Percentiles rank a stretch among this genome's conserved stretches.
Conservation (phyloP, 2,113 vertebrate species). For the Triplophysa dalaica region DNA sequence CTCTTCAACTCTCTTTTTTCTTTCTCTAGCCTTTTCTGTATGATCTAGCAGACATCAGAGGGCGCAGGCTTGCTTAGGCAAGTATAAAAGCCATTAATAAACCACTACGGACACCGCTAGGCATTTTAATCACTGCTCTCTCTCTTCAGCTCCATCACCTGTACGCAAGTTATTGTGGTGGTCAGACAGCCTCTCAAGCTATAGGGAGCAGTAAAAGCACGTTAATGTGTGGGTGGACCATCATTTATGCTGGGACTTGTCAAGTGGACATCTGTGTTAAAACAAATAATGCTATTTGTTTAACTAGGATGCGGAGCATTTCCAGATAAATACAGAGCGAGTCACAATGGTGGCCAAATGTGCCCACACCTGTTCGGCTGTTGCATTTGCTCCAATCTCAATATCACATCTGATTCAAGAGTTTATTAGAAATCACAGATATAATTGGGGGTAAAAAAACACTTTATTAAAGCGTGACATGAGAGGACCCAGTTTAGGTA, state of each 20-base stretch:
- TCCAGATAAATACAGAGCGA: constrained; percentile 10
- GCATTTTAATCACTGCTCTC: constrained; percentile 48
- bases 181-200: constrained; percentile 32
- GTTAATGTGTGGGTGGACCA: background rate
- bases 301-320: constrained; percentile 14
- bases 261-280: background rate
- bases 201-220: constrained; percentile 33
- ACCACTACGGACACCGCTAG: constrained; percentile 36
- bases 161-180: background rate
- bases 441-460: background rate
- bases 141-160: constrained; percentile 8
- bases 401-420: constrained; percentile 10
- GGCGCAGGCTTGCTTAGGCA: constrained; percentile 39
- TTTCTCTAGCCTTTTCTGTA: constrained; percentile 19
- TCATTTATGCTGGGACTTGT: background rate
- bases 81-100: constrained; percentile 51
- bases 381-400: background rate
- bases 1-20: constrained; percentile 1
- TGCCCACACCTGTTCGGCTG: constrained; percentile 28
- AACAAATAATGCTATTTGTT: constrained; percentile 20
- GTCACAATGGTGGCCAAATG: constrained; percentile 30
- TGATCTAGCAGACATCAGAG: constrained; percentile 45
- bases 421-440: background rate
- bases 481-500: background rate
- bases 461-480: background rate